Conservation (phyloP, 2,797 vertebrate species). For the Chrysocyon brachyurus region DNA sequence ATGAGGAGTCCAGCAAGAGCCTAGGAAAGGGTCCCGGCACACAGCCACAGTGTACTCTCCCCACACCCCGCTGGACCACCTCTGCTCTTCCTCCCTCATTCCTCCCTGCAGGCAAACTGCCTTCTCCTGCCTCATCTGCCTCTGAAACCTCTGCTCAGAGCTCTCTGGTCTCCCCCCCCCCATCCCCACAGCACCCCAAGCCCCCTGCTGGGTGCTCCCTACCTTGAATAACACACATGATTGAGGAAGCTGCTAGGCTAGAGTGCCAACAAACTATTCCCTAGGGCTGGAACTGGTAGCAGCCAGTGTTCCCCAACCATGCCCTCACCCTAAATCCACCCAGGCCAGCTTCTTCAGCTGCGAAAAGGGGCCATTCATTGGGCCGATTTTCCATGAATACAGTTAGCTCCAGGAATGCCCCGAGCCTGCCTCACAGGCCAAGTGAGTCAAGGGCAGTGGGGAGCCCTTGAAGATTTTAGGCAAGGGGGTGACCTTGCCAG, state of each 20-base stretch:
- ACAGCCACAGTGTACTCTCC: not conserved
- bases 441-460: not conserved
- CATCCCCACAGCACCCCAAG: accelerated
- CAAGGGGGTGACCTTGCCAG: not conserved
- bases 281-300: not conserved
- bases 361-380: not conserved
- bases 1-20: not conserved
- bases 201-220: too few species aligned
- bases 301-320: not conserved
- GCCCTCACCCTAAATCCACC: not conserved
- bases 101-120: not conserved
- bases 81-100: not conserved
- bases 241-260: not conserved
- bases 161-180: not conserved
- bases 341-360: not conserved
- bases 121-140: not conserved
- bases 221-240: too few species aligned
- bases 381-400: not conserved
- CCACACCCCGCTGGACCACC: accelerated
- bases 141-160: accelerated
- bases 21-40: not conserved
- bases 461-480: not conserved
- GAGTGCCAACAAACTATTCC: not conserved
- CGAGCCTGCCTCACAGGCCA: not conserved
- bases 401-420: not conserved